phyloP scores from a whole-genome alignment of 2,888 invertebrate species.

The Epinotia nisella region DNA sequence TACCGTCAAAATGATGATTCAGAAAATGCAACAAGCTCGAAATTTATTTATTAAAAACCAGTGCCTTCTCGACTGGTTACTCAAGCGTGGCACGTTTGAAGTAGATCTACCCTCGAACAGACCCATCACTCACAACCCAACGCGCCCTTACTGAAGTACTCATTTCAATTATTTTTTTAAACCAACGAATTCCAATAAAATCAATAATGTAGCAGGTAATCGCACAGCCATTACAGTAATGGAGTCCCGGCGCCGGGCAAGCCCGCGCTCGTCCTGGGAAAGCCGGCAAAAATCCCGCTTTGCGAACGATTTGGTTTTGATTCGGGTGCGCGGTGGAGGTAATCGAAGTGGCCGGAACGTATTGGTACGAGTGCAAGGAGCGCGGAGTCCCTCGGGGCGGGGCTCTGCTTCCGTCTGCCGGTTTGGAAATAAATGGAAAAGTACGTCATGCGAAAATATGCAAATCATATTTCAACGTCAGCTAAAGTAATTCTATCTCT shows the following conservation, averaged over 20 bases:
- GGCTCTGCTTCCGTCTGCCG: neutral
- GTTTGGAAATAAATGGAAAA: neutral
- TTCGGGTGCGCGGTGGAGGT: neutral
- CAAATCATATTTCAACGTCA: neutral
- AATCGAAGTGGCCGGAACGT: neutral
- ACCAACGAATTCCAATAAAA: conserved; percentile 1
- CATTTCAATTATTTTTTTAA: neutral
- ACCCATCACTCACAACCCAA: neutral
- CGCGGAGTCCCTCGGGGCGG: neutral
- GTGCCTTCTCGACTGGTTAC: too few species aligned
- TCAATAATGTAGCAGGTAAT: conserved; percentile 2
- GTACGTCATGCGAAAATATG: neutral
- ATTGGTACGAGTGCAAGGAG: neutral
- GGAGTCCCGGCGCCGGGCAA: neutral
- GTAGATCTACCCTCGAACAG: too few species aligned
- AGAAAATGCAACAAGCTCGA: too few species aligned
- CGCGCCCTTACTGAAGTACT: neutral
- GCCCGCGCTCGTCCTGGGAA: neutral
- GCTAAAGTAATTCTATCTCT: neutral
- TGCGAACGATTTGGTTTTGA: neutral
- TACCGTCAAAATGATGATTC: too few species aligned
- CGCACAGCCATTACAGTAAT: conserved; percentile 7
- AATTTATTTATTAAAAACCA: too few species aligned
- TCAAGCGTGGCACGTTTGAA: too few species aligned
- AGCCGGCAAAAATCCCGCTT: neutral